Base-by-base conservation (phyloP, 1,140 invertebrate genomes). In the Zophobas morio region DNA sequence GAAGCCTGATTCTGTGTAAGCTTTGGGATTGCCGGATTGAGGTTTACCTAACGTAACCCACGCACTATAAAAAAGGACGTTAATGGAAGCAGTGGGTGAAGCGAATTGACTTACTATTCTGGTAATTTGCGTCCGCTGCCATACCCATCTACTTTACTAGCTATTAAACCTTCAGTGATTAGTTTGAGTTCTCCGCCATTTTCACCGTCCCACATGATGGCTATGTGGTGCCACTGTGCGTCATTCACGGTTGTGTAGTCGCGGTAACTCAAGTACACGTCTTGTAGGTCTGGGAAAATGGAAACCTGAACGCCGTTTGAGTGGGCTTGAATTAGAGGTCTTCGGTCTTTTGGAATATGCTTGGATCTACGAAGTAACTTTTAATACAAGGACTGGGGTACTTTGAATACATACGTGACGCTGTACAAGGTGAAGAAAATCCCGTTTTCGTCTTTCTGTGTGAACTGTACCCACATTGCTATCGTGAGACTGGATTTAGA, bases 181-280 rank as follows among this genome's bases (percentile, higher is more conserved):
- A 99, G 87, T 56, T 93, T 94, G 34, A 98, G 87, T 85, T 95
- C 93, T 74, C 95, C 94, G 8, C 95, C 93, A 56, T 92, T 93
- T 46, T 90, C 90, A n/a, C 95, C 95, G 80, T 96, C 93, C 97
- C 97, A 99, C 8, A 97, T 94, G 34, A 99, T 89, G 20, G 96
- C 96, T 20, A 99, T 91, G 85, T 99, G 96, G 89, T 99, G 97
- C 97, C 97, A 99, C 85, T 97, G 95, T 5, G 96, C 96, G 84
- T 98, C 97, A 82, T 98, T 98, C 33, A 99, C 93, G 0, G 96
- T 96, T 1, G 97, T 96, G 80, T 95, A 97, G 85, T 97, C 95
- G 70, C 93, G 91, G 87, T 96, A 98, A 82, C 94, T 95, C 32
- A 96, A 87, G 87, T 96, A 97, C n/a, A 96, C 94, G 84, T 96